phyloP scores from a whole-genome alignment of 2,113 vertebrate species.

The Speoplatyrhinus poulsoni region DNA sequence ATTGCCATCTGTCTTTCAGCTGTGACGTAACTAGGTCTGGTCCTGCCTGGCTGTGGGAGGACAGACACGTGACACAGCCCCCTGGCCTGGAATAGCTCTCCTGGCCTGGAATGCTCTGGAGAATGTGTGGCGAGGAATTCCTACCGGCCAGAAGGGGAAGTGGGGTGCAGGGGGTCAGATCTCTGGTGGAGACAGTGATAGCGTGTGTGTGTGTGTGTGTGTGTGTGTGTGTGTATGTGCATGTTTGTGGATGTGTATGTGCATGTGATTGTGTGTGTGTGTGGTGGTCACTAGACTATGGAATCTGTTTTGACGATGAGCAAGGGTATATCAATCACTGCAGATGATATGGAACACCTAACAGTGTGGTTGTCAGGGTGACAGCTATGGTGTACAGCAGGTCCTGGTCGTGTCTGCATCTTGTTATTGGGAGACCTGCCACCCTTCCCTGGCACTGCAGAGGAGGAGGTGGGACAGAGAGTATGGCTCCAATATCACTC shows the following conservation, averaged over 20 bases:
- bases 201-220: constrained; percentile 24
- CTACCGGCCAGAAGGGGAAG: constrained; percentile 38
- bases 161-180: constrained; percentile 20
- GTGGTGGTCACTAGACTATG: constrained; percentile 43
- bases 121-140: constrained; percentile 57
- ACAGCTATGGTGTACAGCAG: constrained; percentile 50
- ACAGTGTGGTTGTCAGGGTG: constrained; percentile 58
- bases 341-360: constrained; percentile 48
- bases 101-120: constrained; percentile 67
- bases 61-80: constrained; percentile 24
- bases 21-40: constrained; percentile 6
- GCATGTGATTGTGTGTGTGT: neutral
- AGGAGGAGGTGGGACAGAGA: neutral
- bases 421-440: constrained; percentile 60
- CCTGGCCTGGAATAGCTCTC: constrained; percentile 75
- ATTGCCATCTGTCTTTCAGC: neutral
- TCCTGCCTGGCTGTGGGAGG: constrained; percentile 11
- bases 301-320: constrained; percentile 55
- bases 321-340: constrained; percentile 60
- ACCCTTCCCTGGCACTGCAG: constrained; percentile 33
- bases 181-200: constrained; percentile 6
- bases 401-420: constrained; percentile 65
- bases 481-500: constrained; percentile 7
- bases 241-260: neutral
- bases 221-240: constrained; percentile 3